Evolutionary conservation across 1,140 invertebrate species (phyloP), one percentile per base, ranked within the genome.

Genomic region (Drosophila athabasca): DNA sequence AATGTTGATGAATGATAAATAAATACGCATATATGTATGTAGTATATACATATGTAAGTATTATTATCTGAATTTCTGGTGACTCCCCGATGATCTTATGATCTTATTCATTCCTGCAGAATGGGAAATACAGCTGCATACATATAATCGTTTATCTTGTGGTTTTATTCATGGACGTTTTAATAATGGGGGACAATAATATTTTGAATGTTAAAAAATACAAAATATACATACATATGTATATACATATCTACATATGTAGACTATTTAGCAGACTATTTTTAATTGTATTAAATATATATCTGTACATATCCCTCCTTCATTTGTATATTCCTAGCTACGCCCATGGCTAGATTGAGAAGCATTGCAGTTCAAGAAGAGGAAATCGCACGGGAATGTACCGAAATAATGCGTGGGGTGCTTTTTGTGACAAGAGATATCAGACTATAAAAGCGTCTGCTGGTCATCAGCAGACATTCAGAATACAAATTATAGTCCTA

Each of bases 361-460:
- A 13, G 35, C 31, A 31, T 26, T 31, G 17, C 9, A 58, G 11
- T 26, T 46, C 7, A 11, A 35, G 31, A n/a, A n/a, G 24, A 43
- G 24, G 35, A 50, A 50, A 68, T 35, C 3, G 0, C 41, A 6
- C 1, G 66, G 66, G 51, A 50, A 69, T 44, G 65, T 50, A 69
- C 67, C 51, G 2, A 43, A 31, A 6, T 39, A 11, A 26, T n/a
- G 22, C 17, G 11, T 31, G 43, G 24, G 51, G 17, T 31, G 13
- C 52, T n/a, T 69, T 49, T 69, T 70, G 45, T 7, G 51, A 44
- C 26, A 50, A 15, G 45, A 67, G 29, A 9, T 6, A 13, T 26
- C 9, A 5, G 39, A 6, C 26, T 79, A 87, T 87, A 82, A 76
- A 87, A 82, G 45, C n/a, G 9, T 7, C 17, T 2, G 51, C 8